phyloP scores from a whole-genome alignment of 2,888 invertebrate species.

The Drosophila ezoana region DNA sequence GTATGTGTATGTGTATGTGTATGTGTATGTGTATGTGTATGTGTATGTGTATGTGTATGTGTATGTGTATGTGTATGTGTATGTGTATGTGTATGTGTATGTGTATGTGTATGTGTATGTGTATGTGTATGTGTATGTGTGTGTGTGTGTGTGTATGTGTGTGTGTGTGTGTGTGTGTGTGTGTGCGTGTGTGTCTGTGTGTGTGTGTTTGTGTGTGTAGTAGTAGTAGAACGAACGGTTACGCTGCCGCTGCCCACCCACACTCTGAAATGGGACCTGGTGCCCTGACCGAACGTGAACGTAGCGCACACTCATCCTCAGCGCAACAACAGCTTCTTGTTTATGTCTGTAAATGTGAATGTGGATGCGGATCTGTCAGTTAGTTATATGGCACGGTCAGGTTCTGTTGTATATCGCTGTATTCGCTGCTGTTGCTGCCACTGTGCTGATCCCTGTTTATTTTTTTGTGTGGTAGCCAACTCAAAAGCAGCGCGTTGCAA shows the following conservation, averaged over 20 bases:
- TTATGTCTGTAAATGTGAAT: conserved; percentile 39
- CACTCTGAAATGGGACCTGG: conserved; percentile 42
- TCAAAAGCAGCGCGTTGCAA: conserved; percentile 34
- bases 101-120: neutral
- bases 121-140: no score
- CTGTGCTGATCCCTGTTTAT: conserved; percentile 14
- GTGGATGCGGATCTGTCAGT: conserved; percentile 54
- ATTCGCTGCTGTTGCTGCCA: conserved; percentile 20
- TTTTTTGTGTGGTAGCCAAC: conserved; percentile 19
- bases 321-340: conserved; percentile 40
- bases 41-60: neutral
- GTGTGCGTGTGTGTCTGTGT: no score
- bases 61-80: neutral
- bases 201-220: no score
- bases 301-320: conserved; percentile 45
- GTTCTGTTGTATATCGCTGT: conserved; percentile 54
- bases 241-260: conserved; percentile 18
- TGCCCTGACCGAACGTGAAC: conserved; percentile 19
- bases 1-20: neutral
- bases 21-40: neutral
- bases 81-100: neutral
- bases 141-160: neutral
- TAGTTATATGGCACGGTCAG: conserved; percentile 58
- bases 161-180: no score
- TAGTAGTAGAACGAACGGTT: conserved; percentile 1